Percentiles rank a stretch among this genome's conserved stretches.
Evolutionary conservation across 2,888 invertebrate genomes (phyloP).

Genomic region (Quadroppia sp.): DNA sequence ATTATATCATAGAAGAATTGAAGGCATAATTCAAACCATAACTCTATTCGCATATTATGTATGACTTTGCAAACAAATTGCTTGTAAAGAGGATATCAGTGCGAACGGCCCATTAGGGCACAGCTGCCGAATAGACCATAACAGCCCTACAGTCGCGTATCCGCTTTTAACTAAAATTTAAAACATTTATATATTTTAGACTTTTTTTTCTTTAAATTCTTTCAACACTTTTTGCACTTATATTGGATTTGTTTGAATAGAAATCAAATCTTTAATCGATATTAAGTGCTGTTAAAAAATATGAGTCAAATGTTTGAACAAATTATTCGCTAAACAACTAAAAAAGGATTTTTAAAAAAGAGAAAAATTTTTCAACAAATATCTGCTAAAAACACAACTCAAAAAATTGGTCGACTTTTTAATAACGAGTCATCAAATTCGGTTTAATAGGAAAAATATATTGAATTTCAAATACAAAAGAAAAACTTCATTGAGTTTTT

Average conservation of each 20-base stretch:
- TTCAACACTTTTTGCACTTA: neutral
- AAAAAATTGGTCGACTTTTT: no score
- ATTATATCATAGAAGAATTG: slow-evolving; percentile 21
- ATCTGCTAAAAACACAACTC: no score
- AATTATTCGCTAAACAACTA: no score
- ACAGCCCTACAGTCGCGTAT: slow-evolving; percentile 21
- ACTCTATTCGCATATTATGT: slow-evolving; percentile 38
- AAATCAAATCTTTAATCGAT: slow-evolving; percentile 14
- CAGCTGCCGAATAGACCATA: slow-evolving; percentile 32
- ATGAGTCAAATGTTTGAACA: no score
- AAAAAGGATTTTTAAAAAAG: neutral
- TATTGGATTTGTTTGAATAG: neutral
- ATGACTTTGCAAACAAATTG: slow-evolving; percentile 38
- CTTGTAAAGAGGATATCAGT: slow-evolving; percentile 39
- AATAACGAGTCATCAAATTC: no score
- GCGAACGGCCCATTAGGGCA: slow-evolving; percentile 33
- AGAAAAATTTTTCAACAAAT: neutral
- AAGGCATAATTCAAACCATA: slow-evolving; percentile 28
- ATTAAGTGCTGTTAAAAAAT: neutral
- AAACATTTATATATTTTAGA: neutral
- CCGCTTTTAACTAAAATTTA: neutral
- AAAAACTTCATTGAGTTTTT: neutral
- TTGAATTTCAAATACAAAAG: neutral
- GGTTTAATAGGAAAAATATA: neutral
- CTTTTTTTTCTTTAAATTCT: neutral